A percentile compares a stretch with the other conserved stretches of the same genome.
Conservation (phyloP, 2,113 vertebrate genomes). For the Phyllostomus discolor region DNA sequence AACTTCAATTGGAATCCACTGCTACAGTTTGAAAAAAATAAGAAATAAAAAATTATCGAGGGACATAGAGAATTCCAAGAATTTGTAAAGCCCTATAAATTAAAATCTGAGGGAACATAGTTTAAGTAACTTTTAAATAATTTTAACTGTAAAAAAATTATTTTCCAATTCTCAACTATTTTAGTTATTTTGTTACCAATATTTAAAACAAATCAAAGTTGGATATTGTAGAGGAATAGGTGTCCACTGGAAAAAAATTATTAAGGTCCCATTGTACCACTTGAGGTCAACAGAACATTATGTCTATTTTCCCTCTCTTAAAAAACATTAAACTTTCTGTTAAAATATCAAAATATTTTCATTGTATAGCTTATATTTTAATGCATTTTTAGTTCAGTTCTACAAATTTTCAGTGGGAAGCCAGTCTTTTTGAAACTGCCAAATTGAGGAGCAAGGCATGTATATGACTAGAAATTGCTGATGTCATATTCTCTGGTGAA, state of each 20-base stretch:
- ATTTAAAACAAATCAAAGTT: not conserved
- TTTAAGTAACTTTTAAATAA: not conserved
- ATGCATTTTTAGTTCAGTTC: not conserved
- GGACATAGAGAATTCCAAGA: not conserved
- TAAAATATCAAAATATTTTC: not conserved
- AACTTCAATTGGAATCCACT: not conserved
- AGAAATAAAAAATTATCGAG: not conserved
- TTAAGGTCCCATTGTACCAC: not conserved
- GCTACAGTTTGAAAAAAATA: not conserved
- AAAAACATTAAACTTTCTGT: not conserved
- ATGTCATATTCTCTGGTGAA: not conserved
- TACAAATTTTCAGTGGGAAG: not conserved
- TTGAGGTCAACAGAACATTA: not conserved
- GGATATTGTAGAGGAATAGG: not conserved
- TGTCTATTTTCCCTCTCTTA: not conserved
- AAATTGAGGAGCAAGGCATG: not conserved
- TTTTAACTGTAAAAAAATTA: not conserved
- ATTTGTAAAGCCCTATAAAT: not conserved
- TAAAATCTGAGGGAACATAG: not conserved
- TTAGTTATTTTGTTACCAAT: not conserved
- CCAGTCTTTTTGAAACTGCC: not conserved
- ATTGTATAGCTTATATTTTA: not conserved
- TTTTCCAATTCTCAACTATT: not conserved
- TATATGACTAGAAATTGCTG: not conserved
- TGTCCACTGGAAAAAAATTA: not conserved